These are phyloP conservation scores for Ictalurus punctatus DNA, from an alignment of 2,113 vertebrate species.

Conservation along the genomic window DNA sequence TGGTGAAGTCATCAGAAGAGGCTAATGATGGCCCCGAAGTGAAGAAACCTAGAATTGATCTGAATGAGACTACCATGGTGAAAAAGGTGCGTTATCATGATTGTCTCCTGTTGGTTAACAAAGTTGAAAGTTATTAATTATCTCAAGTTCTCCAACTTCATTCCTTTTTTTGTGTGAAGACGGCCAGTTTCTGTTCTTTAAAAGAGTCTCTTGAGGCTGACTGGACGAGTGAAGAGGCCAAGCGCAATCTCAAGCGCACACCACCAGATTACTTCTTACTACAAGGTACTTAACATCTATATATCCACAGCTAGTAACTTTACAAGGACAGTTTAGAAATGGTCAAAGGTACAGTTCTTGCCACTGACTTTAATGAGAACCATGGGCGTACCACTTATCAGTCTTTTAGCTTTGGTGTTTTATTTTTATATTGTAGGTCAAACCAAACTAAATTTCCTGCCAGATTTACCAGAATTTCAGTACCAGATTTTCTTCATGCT, in stretches of 20 bases:
- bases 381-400: neutral
- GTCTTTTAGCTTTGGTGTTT: neutral
- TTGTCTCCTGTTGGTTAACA: slow-evolving; percentile 19
- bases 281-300: slow-evolving; percentile 72
- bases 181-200: slow-evolving; percentile 78
- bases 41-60: slow-evolving; percentile 84
- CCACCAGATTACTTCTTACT: slow-evolving; percentile 86
- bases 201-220: slow-evolving; percentile 84
- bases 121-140: neutral
- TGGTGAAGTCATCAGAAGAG: slow-evolving; percentile 72
- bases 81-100: slow-evolving; percentile 79
- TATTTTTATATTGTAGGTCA: neutral
- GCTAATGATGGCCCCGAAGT: slow-evolving; percentile 81
- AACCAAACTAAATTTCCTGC: neutral
- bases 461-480: neutral
- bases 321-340: neutral
- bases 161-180: slow-evolving; percentile 61
- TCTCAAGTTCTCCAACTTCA: neutral
- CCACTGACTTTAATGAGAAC: neutral
- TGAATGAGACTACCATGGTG: slow-evolving; percentile 84
- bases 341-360: neutral
- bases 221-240: slow-evolving; percentile 84
- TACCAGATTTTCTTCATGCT: neutral
- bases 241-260: slow-evolving; percentile 76
- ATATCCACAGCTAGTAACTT: neutral